These are phyloP conservation scores for Uloborus diversus DNA, from an alignment of 1,140 invertebrate species.

Conservation along the genomic window DNA sequence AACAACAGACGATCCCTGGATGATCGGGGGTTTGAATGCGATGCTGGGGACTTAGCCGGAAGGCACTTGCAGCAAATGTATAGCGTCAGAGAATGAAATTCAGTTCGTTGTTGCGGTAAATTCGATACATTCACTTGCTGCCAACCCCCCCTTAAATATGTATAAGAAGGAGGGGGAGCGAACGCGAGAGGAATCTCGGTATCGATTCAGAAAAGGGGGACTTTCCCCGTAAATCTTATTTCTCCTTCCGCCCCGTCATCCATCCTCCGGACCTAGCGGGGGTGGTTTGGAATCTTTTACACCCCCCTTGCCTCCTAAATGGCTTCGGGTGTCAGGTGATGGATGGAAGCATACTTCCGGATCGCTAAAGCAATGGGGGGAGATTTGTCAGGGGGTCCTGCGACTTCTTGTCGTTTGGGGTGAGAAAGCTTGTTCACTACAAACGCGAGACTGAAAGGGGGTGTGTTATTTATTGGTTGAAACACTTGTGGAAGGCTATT, in stretches of 20 bases:
- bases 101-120: too few relatives aligned
- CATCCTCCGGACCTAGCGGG: conserved; percentile 21
- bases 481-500: too few relatives aligned
- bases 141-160: conserved; percentile 51
- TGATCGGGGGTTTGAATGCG: too few relatives aligned
- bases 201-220: conserved; percentile 18
- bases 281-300: conserved; percentile 6
- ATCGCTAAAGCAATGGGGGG: neutral
- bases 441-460: too few relatives aligned
- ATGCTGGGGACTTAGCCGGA: too few relatives aligned
- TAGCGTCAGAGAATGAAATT: too few relatives aligned
- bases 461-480: too few relatives aligned
- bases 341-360: conserved; percentile 40
- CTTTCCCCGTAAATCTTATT: conserved; percentile 35
- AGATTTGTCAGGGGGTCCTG: neutral
- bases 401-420: too few relatives aligned
- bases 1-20: too few relatives aligned
- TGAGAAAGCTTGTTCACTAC: too few relatives aligned
- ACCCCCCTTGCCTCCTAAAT: conserved; percentile 34
- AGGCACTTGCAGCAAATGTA: too few relatives aligned
- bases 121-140: too few relatives aligned
- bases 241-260: conserved; percentile 41
- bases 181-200: neutral
- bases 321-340: conserved; percentile 49
- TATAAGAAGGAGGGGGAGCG: conserved; percentile 15